phyloP scores from a whole-genome alignment of 2,797 vertebrate genomes.

The Nothura maculosa region DNA sequence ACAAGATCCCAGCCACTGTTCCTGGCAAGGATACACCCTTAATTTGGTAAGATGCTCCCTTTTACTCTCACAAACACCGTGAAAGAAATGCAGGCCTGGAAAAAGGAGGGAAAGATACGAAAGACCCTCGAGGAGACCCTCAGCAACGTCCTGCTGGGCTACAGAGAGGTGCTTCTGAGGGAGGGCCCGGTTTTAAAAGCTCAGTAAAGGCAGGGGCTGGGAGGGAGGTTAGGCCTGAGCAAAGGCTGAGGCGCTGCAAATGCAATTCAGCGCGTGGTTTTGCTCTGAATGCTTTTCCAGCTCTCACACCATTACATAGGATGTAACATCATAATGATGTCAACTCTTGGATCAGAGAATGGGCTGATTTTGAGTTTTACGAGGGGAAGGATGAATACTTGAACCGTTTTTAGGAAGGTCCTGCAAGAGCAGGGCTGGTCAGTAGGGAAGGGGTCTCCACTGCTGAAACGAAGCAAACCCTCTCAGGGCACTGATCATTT shows the following conservation, averaged over 20 bases:
- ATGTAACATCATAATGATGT: conserved; percentile 78
- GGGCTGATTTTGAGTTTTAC: conserved; percentile 67
- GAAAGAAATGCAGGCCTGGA: conserved; percentile 33
- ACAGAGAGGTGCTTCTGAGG: not conserved
- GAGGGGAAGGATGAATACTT: conserved; percentile 73
- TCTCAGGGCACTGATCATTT: not conserved
- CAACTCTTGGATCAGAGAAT: conserved; percentile 67
- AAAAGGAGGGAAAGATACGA: conserved; percentile 4
- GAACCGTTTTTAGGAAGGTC: conserved; percentile 60
- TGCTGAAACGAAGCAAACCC: not conserved
- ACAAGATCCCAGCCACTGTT: conserved; percentile 50
- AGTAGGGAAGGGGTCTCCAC: not conserved
- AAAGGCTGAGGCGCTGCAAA: conserved; percentile 38
- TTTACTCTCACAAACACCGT: conserved; percentile 25
- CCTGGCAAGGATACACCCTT: conserved; percentile 48
- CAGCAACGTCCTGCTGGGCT: not conserved
- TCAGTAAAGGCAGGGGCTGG: not conserved
- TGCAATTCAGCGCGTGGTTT: conserved; percentile 29
- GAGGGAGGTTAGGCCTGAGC: not conserved
- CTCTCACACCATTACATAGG: conserved; percentile 70
- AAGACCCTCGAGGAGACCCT: not conserved
- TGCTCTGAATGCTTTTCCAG: conserved; percentile 70
- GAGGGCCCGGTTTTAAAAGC: not conserved
- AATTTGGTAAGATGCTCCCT: conserved; percentile 64
- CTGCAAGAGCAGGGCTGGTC: conserved; percentile 31